Percentiles rank a stretch among this genome's conserved stretches.
phyloP scores from a whole-genome alignment of 2,888 invertebrate genomes.

The Nemotelus nigrinus region DNA sequence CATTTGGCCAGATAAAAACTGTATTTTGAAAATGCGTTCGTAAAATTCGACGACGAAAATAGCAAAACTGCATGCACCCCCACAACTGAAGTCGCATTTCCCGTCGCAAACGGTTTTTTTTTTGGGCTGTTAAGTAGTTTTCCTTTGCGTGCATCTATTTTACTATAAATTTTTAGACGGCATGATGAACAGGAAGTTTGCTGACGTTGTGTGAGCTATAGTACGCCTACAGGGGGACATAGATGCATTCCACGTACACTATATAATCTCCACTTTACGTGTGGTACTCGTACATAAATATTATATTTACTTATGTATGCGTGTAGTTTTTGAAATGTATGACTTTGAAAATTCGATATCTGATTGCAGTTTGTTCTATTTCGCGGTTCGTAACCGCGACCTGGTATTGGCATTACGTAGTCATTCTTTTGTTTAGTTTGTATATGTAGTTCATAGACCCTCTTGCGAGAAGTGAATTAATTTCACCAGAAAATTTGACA shows the following conservation, averaged over 20 bases:
- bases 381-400: neutral
- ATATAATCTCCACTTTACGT: no score
- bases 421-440: slow-evolving; percentile 7
- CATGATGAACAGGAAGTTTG: slow-evolving; percentile 46
- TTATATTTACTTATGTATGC: neutral
- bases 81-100: neutral
- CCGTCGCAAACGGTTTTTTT: neutral
- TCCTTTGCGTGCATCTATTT: slow-evolving; percentile 33
- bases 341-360: no score
- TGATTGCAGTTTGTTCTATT: neutral
- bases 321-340: neutral
- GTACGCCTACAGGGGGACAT: neutral
- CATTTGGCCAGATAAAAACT: neutral
- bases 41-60: slow-evolving; percentile 11
- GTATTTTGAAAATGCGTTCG: neutral
- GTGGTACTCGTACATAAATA: no score
- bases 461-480: slow-evolving; percentile 44
- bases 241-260: neutral
- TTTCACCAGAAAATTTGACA: slow-evolving; percentile 51
- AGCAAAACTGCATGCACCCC: neutral
- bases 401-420: neutral
- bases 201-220: slow-evolving; percentile 5
- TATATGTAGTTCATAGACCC: neutral
- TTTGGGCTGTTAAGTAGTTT: neutral
- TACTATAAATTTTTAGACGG: slow-evolving; percentile 39